These are phyloP conservation scores for Protobothrops flavoviridis DNA, from an alignment of 2,113 vertebrate genomes.

Conservation along the genomic window DNA sequence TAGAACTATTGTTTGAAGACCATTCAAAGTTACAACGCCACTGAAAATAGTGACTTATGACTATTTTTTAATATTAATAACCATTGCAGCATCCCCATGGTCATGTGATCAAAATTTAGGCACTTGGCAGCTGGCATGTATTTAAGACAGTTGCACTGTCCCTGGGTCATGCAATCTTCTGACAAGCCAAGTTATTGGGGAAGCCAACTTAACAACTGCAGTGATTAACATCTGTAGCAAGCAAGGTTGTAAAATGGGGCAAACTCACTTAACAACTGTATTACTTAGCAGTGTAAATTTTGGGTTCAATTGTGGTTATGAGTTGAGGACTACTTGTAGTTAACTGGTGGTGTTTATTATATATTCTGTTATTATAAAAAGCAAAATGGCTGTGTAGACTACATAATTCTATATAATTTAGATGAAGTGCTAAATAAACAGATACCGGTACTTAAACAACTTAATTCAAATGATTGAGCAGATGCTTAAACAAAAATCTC, in stretches of 20 bases:
- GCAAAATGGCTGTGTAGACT: neutral
- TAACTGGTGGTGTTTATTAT: neutral
- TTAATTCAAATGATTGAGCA: neutral
- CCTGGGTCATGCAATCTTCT: neutral
- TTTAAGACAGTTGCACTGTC: neutral
- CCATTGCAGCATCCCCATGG: neutral
- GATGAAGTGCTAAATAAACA: neutral
- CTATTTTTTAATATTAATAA: too few species aligned
- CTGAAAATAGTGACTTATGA: neutral
- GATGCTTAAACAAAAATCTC: neutral
- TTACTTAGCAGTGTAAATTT: neutral
- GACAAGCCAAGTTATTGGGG: neutral
- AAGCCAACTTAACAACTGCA: too few species aligned
- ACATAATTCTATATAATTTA: neutral
- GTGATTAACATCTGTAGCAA: too few species aligned
- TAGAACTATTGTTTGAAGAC: neutral
- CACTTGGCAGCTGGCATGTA: neutral
- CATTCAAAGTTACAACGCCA: neutral
- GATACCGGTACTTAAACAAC: neutral
- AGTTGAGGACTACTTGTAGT: neutral
- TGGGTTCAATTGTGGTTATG: neutral
- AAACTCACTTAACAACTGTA: too few species aligned
- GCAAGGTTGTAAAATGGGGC: too few species aligned
- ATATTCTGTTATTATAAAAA: neutral
- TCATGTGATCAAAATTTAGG: neutral